phyloP scores from a whole-genome alignment of 2,888 invertebrate genomes.

The Macrosoma leucophasiata region DNA sequence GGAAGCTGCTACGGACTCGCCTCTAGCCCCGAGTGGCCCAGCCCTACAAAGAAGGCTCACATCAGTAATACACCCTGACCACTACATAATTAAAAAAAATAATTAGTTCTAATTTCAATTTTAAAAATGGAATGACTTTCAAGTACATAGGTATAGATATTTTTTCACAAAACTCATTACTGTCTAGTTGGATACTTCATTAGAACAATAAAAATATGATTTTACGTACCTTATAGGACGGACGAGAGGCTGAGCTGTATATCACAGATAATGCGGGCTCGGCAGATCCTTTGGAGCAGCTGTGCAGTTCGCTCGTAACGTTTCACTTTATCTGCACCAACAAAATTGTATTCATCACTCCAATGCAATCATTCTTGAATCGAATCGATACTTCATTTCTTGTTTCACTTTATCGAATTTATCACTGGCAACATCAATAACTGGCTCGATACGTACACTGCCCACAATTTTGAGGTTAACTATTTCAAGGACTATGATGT shows the following conservation, averaged over 20 bases:
- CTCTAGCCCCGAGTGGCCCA: conserved; percentile 81
- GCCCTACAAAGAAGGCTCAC: conserved; percentile 73
- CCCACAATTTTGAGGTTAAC: conserved; percentile 56
- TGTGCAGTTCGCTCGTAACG: conserved; percentile 68
- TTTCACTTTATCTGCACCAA: conserved; percentile 49
- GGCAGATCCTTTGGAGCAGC: conserved; percentile 72
- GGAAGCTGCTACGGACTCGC: conserved; percentile 73
- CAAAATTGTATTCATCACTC: no score
- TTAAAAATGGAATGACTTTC: not conserved
- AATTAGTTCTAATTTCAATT: conserved; percentile 12
- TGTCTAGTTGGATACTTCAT: conserved; percentile 18
- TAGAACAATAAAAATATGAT: conserved; percentile 11
- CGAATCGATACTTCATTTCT: no score
- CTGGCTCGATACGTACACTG: no score
- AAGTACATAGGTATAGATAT: no score
- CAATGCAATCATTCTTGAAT: no score
- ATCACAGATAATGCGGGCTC: conserved; percentile 76
- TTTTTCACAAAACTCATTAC: no score
- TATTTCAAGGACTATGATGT: conserved; percentile 31
- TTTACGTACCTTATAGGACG: conserved; percentile 69
- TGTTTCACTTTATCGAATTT: no score
- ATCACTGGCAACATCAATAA: conserved; percentile 15
- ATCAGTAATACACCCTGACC: no score
- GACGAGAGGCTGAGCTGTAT: conserved; percentile 77
- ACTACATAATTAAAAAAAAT: no score